phyloP scores from a whole-genome alignment of 2,797 vertebrate genomes.

The Miichthys miiuy region DNA sequence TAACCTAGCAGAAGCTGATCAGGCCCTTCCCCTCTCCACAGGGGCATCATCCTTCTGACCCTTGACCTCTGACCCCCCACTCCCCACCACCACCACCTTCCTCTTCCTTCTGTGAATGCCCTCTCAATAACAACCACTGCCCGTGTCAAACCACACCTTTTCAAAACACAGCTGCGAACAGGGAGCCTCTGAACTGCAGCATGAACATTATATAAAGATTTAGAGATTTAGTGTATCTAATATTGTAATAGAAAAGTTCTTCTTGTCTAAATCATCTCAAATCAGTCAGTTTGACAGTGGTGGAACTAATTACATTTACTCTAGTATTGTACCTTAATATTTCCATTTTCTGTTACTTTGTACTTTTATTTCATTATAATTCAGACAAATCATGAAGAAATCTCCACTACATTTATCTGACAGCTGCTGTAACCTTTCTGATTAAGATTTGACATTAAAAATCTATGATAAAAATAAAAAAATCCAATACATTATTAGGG shows the following conservation, averaged over 20 bases:
- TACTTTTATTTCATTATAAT: neutral
- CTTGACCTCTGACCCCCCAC: conserved; percentile 66
- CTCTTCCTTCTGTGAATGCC: conserved; percentile 81
- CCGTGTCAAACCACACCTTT: conserved; percentile 74
- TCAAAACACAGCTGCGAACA: conserved; percentile 77
- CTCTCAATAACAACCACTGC: conserved; percentile 79
- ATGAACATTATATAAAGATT: conserved; percentile 26
- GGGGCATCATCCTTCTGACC: conserved; percentile 77
- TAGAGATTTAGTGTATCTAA: neutral
- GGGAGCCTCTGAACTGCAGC: conserved; percentile 39
- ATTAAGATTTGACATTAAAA: neutral
- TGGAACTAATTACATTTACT: conserved; percentile 1
- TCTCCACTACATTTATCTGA: neutral
- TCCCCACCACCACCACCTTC: conserved; percentile 54
- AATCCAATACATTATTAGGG: neutral
- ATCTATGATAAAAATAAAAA: neutral
- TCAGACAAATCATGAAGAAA: neutral
- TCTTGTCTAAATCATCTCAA: neutral
- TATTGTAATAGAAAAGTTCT: neutral
- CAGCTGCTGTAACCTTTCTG: conserved; percentile 2
- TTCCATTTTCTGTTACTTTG: neutral
- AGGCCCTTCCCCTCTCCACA: conserved; percentile 67
- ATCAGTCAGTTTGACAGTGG: neutral
- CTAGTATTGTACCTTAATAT: neutral
- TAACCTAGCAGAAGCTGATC: conserved; percentile 76